phyloP scores from a whole-genome alignment of 1,140 invertebrate genomes.

The Goniozus legneri region DNA sequence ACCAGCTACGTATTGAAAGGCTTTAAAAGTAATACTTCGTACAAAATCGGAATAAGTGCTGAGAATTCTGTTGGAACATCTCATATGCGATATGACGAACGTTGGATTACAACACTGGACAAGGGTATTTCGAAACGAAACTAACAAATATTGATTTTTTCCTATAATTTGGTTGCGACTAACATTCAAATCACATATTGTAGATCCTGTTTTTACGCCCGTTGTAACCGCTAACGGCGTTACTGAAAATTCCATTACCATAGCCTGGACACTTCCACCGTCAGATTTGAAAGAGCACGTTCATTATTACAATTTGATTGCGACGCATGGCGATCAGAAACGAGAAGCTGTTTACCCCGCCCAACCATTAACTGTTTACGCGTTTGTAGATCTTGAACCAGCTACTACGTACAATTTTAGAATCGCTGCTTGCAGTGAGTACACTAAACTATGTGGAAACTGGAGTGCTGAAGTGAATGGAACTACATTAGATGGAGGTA shows the following conservation, averaged over 20 bases:
- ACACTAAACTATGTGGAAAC: slow-evolving; percentile 69
- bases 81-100: slow-evolving; percentile 50
- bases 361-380: slow-evolving; percentile 65
- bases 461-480: slow-evolving; percentile 73
- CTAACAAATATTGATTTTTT: background rate
- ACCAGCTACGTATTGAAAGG: slow-evolving; percentile 63
- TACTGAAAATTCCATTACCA: slow-evolving; percentile 72
- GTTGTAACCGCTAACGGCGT: slow-evolving; percentile 74
- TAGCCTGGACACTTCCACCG: slow-evolving; percentile 70
- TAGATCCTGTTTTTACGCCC: slow-evolving; percentile 74
- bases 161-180: background rate
- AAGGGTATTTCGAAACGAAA: slow-evolving; percentile 40
- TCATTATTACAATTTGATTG: slow-evolving; percentile 72
- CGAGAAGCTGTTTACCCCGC: slow-evolving; percentile 63
- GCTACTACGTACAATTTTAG: slow-evolving; percentile 75
- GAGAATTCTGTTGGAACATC: slow-evolving; percentile 57
- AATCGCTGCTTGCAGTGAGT: slow-evolving; percentile 74
- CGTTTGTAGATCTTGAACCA: slow-evolving; percentile 72
- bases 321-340: slow-evolving; percentile 57
- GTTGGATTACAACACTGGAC: slow-evolving; percentile 60
- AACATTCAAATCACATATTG: slow-evolving; percentile 16
- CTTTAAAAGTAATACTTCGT: slow-evolving; percentile 61
- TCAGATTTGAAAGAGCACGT: slow-evolving; percentile 65
- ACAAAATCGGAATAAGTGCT: slow-evolving; percentile 58
- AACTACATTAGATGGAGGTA: slow-evolving; percentile 74